A percentile compares a stretch with the other conserved stretches of the same genome.
phyloP scores from a whole-genome alignment of 2,888 invertebrate species.

The Bellardia pandia region DNA sequence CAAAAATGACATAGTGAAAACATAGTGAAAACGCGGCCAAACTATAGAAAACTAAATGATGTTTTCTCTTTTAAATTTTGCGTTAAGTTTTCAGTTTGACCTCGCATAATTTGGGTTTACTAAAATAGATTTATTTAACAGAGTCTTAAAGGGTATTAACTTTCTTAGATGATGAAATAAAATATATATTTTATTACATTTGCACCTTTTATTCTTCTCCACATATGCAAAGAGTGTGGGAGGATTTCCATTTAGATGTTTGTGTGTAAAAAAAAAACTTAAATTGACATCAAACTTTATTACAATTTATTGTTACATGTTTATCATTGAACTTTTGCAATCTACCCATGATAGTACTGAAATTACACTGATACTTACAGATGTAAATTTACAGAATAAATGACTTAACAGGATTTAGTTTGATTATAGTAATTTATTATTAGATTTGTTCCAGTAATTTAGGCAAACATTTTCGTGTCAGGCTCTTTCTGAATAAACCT shows the following conservation, averaged over 20 bases:
- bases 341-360: background rate
- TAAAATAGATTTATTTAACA: conserved; percentile 30
- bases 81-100: background rate
- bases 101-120: background rate
- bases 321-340: conserved; percentile 1
- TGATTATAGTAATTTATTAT: no score
- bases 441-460: no score
- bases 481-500: no score
- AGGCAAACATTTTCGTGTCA: no score
- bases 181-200: conserved; percentile 35
- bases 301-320: background rate
- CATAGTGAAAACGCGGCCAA: no score
- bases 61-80: no score
- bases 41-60: no score
- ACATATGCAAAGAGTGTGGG: background rate
- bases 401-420: no score
- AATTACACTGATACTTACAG: background rate
- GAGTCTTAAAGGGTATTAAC: conserved; percentile 42
- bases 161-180: conserved; percentile 40
- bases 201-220: conserved; percentile 28
- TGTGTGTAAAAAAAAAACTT: background rate
- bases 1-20: no score
- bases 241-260: background rate
- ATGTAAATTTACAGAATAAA: background rate
- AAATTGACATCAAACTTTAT: conserved; percentile 7